phyloP scores from a whole-genome alignment of 2,888 invertebrate species.

The Globia sparganii region DNA sequence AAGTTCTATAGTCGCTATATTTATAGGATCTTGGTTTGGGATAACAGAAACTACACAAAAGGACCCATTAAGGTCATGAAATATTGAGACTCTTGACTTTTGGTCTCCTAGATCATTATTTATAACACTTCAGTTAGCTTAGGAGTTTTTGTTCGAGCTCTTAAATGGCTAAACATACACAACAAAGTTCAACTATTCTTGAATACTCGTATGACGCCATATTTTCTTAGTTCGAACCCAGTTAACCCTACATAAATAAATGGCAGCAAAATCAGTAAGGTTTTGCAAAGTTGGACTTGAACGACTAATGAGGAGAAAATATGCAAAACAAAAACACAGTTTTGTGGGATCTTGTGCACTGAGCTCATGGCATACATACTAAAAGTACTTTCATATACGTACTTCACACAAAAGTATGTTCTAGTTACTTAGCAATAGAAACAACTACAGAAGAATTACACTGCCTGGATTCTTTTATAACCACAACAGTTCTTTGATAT shows the following conservation, averaged over 20 bases:
- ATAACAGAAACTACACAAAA: constrained; percentile 4
- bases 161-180: neutral
- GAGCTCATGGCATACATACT: neutral
- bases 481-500: neutral
- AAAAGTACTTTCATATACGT: neutral
- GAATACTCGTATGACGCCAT: neutral
- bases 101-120: constrained; percentile 19
- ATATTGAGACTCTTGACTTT: constrained; percentile 26
- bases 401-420: neutral
- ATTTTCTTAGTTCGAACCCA: neutral
- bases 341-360: neutral
- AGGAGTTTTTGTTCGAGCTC: neutral
- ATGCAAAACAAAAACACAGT: neutral
- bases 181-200: neutral
- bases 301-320: neutral
- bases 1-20: constrained; percentile 2
- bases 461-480: neutral
- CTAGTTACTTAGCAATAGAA: neutral
- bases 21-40: neutral
- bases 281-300: neutral
- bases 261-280: neutral
- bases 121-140: constrained; percentile 4
- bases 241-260: neutral
- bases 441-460: neutral
- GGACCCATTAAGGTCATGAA: constrained; percentile 13